phyloP scores from a whole-genome alignment of 2,797 vertebrate genomes.

The Aythya fuligula region DNA sequence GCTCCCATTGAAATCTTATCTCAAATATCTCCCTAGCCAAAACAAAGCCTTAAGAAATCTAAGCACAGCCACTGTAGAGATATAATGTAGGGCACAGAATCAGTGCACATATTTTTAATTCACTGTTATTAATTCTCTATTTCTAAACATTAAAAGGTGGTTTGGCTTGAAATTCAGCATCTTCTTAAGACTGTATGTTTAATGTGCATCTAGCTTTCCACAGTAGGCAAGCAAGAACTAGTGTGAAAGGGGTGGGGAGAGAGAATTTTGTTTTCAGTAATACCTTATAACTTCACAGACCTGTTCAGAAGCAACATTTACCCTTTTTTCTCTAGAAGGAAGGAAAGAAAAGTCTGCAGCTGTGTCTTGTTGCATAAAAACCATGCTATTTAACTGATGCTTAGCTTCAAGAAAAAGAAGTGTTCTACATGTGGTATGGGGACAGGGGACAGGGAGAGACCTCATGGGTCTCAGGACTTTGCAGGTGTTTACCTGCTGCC shows the following conservation, averaged over 20 bases:
- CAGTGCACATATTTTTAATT: slow-evolving; percentile 23
- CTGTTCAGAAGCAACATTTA: slow-evolving; percentile 4
- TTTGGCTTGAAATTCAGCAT: slow-evolving; percentile 52
- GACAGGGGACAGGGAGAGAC: background rate
- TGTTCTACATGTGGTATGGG: background rate
- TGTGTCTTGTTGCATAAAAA: background rate
- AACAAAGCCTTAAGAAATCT: slow-evolving; percentile 19
- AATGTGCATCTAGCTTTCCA: slow-evolving; percentile 27
- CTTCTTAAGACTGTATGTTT: background rate
- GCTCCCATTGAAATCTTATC: slow-evolving; percentile 4
- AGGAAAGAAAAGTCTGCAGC: background rate
- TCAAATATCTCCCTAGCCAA: background rate
- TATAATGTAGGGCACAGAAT: background rate
- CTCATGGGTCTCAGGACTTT: background rate
- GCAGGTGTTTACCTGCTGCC: background rate
- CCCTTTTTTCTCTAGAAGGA: background rate
- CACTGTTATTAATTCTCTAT: background rate
- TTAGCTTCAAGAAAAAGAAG: background rate
- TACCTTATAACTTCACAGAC: slow-evolving; percentile 9
- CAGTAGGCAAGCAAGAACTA: slow-evolving; percentile 40
- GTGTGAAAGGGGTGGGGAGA: slow-evolving; percentile 39
- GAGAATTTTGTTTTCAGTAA: slow-evolving; percentile 23
- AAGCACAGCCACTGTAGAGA: background rate
- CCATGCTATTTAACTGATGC: background rate
- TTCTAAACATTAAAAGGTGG: slow-evolving; percentile 26